A percentile compares a stretch with the other conserved stretches of the same genome.
These are phyloP conservation scores for Apodemia zela DNA, from an alignment of 2,888 invertebrate species.

Conservation along the genomic window DNA sequence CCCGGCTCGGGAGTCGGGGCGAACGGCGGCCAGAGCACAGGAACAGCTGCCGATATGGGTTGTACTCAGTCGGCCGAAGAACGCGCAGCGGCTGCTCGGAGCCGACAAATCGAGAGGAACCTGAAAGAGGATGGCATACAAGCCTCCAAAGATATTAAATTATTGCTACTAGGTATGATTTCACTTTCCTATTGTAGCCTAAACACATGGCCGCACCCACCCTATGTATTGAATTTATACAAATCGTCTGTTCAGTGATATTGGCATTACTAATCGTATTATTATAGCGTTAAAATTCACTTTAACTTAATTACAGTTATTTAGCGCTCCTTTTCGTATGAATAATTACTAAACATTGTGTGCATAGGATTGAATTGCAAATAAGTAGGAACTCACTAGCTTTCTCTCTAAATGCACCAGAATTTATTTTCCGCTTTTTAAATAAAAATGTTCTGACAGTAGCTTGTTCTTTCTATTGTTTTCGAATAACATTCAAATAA, in stretches of 20 bases:
- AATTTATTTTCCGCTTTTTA: conserved; percentile 15
- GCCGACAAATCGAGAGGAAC: conserved; percentile 98
- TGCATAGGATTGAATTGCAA: conserved; percentile 21
- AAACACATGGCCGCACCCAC: conserved; percentile 62
- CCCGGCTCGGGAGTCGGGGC: conserved; percentile 78
- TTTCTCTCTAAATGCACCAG: conserved; percentile 49
- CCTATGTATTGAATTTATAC: conserved; percentile 38
- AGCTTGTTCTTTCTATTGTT: neutral
- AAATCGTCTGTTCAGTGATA: conserved; percentile 13
- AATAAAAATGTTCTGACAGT: neutral
- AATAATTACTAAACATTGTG: conserved; percentile 9
- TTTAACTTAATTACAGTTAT: neutral
- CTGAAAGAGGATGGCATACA: conserved; percentile 99
- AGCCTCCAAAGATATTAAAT: conserved; percentile 99
- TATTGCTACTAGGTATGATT: conserved; percentile 94
- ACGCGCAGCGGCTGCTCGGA: conserved; percentile 98
- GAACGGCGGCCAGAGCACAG: conserved; percentile 72
- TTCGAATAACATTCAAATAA: neutral
- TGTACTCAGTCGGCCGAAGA: conserved; percentile 99
- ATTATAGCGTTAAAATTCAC: conserved; percentile 10
- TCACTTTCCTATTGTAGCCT: conserved; percentile 28
- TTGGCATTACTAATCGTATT: conserved; percentile 9
- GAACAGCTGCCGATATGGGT: conserved; percentile 90
- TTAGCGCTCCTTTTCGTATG: conserved; percentile 11
- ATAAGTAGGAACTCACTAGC: conserved; percentile 37